Base-by-base conservation (phyloP, 2,888 invertebrate genomes). In the Perizoma affinitatum region DNA sequence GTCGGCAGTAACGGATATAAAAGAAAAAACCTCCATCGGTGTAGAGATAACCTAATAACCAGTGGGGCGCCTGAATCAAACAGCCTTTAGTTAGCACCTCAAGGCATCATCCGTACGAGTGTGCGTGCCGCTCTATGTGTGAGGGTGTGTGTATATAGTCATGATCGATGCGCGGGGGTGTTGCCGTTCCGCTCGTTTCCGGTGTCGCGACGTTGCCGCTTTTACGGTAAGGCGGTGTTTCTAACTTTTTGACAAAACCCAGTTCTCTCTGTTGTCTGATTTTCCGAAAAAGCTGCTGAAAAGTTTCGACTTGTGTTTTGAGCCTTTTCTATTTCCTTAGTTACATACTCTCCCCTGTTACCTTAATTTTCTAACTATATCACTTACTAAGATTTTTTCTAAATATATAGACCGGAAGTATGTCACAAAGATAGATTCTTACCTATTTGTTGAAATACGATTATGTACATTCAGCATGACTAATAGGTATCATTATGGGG, bases 161-260 rank as follows among this genome's bases (percentile, higher is more conserved):
- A 80, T 94, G 94, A 94, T 94, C 94, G 94, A 94, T 94, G 93
- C 92, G 88, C 88, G 84, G 72, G 84, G 90, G 89, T 86, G 95
- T 94, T 93, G 94, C 94, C 93, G 94, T 93, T 93, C 93, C 92
- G 93, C 90, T 63, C 93, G 50, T 90, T 94, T 95, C 94, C 95
- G 94, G 93, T 87, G 63, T 82, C 62, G 81, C 82, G 79, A 74
- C 78, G 89, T 84, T 88, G 89, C 86, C 87, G 76, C 78, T 74
- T 73, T 75, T 79, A 73, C 66, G 69, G 66, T 73, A 74, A 80
- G 80, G 80, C 79, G 75, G 75, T 76, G 80, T 76, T 75, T 78
- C 79, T 78, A 72, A 74, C 76, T 71, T 72, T 69, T 66, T 50
- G 51, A 47, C 58, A 51, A 52, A 50, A 59, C 63, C 54, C 51